Evolutionary conservation across 2,797 vertebrate species (phyloP).

Genomic region (Limosa lapponica): DNA sequence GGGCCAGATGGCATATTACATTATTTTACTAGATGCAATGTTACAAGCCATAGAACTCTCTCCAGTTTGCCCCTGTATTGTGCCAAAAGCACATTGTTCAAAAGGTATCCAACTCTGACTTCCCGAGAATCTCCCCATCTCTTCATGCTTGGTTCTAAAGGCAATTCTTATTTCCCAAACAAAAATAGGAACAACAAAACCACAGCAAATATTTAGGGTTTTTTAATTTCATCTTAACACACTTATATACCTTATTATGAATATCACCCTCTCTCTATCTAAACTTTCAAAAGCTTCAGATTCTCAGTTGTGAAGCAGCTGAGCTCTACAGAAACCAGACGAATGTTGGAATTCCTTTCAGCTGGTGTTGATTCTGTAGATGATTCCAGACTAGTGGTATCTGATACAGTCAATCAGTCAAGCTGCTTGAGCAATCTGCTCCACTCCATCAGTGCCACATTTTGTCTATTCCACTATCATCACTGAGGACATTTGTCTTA

Average conservation of each 20-base stretch:
- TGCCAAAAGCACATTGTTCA: background rate
- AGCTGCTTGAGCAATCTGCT: slow-evolving; percentile 46
- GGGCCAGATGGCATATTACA: background rate
- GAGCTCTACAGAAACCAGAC: background rate
- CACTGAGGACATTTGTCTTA: background rate
- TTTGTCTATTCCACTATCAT: slow-evolving; percentile 4
- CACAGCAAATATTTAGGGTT: background rate
- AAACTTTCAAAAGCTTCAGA: background rate
- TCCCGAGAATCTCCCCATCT: background rate
- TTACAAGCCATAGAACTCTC: background rate
- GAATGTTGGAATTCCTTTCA: slow-evolving; percentile 6
- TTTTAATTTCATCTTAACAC: background rate
- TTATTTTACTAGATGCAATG: background rate
- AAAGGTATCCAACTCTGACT: background rate
- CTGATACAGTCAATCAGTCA: slow-evolving; percentile 11
- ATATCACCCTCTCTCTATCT: background rate
- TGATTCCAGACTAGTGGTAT: slow-evolving; percentile 19
- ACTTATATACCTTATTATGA: background rate
- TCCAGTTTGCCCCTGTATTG: background rate
- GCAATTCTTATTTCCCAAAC: background rate
- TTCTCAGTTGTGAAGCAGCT: background rate
- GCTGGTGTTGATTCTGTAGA: slow-evolving; percentile 8
- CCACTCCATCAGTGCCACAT: background rate
- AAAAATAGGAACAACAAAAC: background rate
- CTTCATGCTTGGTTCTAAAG: background rate